These are phyloP conservation scores for Erynnis tages DNA, from an alignment of 2,888 invertebrate species.

Conservation along the genomic window DNA sequence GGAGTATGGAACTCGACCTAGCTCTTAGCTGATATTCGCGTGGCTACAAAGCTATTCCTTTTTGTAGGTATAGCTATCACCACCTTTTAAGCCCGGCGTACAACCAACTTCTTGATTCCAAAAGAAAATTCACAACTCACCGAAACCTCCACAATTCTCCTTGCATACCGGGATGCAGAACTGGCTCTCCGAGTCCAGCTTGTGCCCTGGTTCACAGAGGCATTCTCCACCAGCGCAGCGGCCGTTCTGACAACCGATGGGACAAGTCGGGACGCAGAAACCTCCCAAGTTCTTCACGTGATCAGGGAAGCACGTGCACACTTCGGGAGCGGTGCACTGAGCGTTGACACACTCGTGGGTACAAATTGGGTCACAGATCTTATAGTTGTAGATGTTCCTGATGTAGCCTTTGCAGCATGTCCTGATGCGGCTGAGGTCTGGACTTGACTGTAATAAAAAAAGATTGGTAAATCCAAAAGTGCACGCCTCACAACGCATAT, in stretches of 20 bases:
- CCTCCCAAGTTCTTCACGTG: slow-evolving; percentile 78
- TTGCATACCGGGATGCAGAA: slow-evolving; percentile 83
- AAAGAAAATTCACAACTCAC: slow-evolving; percentile 50
- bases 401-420: slow-evolving; percentile 88
- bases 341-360: slow-evolving; percentile 83
- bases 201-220: slow-evolving; percentile 83
- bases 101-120: too few relatives aligned
- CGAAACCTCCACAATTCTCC: slow-evolving; percentile 73
- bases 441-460: slow-evolving; percentile 69
- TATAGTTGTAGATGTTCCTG: slow-evolving; percentile 79
- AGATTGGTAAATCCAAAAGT: too few relatives aligned
- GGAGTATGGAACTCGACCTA: too few relatives aligned
- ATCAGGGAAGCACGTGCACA: slow-evolving; percentile 83
- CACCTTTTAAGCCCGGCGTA: too few relatives aligned
- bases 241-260: slow-evolving; percentile 85
- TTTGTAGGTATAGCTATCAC: too few relatives aligned
- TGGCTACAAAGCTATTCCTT: too few relatives aligned
- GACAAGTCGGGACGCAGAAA: slow-evolving; percentile 84
- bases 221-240: slow-evolving; percentile 83
- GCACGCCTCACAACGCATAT: too few relatives aligned
- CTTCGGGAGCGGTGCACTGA: slow-evolving; percentile 83
- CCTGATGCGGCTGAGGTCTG: slow-evolving; percentile 84
- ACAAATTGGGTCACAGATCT: slow-evolving; percentile 83
- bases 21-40: too few relatives aligned
- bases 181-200: slow-evolving; percentile 77